phyloP scores from a whole-genome alignment of 2,888 invertebrate genomes.

The Tuberolachnus salignus region DNA sequence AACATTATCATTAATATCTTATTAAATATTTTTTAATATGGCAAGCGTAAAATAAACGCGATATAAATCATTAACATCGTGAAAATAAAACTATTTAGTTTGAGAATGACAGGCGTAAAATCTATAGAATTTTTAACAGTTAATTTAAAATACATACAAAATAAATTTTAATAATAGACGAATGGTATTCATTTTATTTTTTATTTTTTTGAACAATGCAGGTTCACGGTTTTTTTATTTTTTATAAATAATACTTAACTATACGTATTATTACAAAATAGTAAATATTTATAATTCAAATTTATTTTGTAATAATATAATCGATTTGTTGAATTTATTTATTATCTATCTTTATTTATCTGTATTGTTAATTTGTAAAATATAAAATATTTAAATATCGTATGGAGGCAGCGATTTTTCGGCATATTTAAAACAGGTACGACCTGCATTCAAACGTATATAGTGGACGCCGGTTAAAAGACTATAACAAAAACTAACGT shows the following conservation, averaged over 20 bases:
- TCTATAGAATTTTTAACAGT: not conserved
- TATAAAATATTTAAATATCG: not conserved
- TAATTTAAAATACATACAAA: slow-evolving; percentile 4
- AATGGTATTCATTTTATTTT: not conserved
- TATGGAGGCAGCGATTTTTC: not conserved
- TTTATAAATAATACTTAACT: too few species aligned
- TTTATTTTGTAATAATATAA: too few species aligned
- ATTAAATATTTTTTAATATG: slow-evolving; percentile 15
- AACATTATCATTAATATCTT: not conserved
- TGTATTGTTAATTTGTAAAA: too few species aligned
- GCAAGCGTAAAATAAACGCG: not conserved
- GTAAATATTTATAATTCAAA: not conserved
- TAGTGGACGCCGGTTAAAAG: too few species aligned
- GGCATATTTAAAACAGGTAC: not conserved
- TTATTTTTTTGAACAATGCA: not conserved
- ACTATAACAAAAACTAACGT: too few species aligned
- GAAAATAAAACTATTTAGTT: not conserved
- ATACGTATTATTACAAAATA: not conserved
- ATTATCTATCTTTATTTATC: too few species aligned
- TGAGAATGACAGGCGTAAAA: slow-evolving; percentile 9
- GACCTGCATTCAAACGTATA: too few species aligned
- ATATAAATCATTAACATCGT: not conserved
- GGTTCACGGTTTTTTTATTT: not conserved
- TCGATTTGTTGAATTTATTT: too few species aligned
- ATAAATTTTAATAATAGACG: not conserved